Evolutionary conservation across 2,113 vertebrate species (phyloP), one percentile per base, ranked within the genome.

Genomic region (Paramisgurnus dabryanus): DNA sequence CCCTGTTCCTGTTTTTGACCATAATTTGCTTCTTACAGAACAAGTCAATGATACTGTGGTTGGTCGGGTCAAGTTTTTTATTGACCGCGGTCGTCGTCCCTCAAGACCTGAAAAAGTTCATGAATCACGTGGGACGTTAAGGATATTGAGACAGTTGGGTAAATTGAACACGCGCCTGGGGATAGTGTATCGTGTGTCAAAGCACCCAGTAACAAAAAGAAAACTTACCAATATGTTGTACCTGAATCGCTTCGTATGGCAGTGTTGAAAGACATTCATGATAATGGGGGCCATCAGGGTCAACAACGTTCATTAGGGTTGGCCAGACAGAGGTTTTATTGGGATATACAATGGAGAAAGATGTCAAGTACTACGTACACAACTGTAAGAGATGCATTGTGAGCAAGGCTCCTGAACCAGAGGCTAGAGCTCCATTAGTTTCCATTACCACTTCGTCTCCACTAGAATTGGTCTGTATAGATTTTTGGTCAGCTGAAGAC

Each of bases 121-220:
- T 49, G n/a, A 71, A 50, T 27, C 18, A 22, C 17, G 12, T 34
- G 68, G 27, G 47, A 71, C 68, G 18, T 34, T 71, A 34, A 22
- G 47, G 22, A 71, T 15, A 34, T 49, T 71, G 22, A 71, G 68
- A 55, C 68, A 39, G 68, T 71, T 49, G 49, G 68, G 68, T 22
- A 71, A 53, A 71, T 49, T 68, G 40, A 7, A 6, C 6, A 15
- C 43, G 7, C 40, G 13, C 5, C 5, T 13, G 40, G 66, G 66
- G 11, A 12, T 67, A 41, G 4, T 45, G 5, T 45, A 67, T 67
- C 39, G 41, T 47, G 1, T 67, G 41, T 43, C 15, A 3, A 67
- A 67, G 8, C 40, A 45, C 4, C 66, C 66, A 45, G 66, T 45
- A 5, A n/a, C 66, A n/a, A 40, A 40, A 17, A 8, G 13, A 67